Conservation (phyloP, 2,888 invertebrate genomes). For the Seira sanloemensis region DNA sequence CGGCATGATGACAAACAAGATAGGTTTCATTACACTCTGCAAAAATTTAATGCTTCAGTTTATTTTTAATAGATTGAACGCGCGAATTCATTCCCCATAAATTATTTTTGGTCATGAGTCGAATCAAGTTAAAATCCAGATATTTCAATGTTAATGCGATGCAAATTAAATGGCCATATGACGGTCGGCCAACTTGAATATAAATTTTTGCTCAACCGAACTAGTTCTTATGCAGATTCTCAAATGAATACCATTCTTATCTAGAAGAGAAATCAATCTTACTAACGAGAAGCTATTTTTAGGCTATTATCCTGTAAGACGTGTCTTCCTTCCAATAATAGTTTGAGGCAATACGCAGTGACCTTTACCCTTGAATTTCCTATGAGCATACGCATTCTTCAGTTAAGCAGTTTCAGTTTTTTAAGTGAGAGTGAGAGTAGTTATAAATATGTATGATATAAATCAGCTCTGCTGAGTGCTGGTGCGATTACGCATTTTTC, state of each 20-base stretch:
- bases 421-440: no score
- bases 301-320: no score
- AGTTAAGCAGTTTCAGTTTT: no score
- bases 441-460: no score
- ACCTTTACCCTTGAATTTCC: slow-evolving; percentile 28
- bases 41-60: no score
- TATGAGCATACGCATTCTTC: no score
- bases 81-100: no score
- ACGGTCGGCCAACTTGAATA: background rate
- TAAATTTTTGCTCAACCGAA: background rate
- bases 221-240: background rate
- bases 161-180: slow-evolving; percentile 3
- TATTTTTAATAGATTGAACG: no score
- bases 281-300: background rate
- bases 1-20: no score
- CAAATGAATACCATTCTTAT: background rate
- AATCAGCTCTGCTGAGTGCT: no score
- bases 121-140: slow-evolving; percentile 17
- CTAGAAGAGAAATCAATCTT: background rate
- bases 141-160: slow-evolving; percentile 34
- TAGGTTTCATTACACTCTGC: no score
- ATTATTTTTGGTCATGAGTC: slow-evolving; percentile 25
- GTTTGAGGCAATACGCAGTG: slow-evolving; percentile 2
- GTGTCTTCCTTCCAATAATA: slow-evolving; percentile 17
- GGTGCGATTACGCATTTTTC: no score